Evolutionary conservation across 2,113 vertebrate species (phyloP).

Genomic region (Antennarius striatus): DNA sequence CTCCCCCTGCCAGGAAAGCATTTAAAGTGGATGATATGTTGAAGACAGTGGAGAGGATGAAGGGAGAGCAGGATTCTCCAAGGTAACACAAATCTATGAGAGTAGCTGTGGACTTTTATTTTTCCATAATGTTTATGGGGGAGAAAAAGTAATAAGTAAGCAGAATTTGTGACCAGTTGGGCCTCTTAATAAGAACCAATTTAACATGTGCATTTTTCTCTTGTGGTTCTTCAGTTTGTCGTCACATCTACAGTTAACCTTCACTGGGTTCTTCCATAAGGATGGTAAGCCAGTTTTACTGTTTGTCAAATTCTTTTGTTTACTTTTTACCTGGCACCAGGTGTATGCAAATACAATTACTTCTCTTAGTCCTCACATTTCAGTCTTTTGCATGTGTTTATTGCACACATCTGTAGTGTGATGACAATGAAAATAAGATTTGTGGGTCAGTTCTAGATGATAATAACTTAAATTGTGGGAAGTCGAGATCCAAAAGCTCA

Average conservation of each 20-base stretch:
- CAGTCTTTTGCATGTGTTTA: no score
- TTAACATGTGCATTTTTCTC: conserved; percentile 15
- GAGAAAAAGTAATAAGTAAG: background rate
- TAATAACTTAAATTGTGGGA: no score
- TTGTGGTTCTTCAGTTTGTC: conserved; percentile 84
- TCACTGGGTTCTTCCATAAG: conserved; percentile 99
- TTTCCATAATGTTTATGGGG: background rate
- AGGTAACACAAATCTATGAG: conserved; percentile 78
- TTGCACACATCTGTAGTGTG: no score
- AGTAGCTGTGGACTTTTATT: background rate
- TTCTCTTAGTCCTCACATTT: no score
- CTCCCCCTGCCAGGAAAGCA: conserved; percentile 83
- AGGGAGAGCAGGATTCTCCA: conserved; percentile 95
- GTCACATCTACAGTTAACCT: conserved; percentile 97
- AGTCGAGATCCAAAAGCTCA: no score
- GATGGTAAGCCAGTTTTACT: conserved; percentile 84
- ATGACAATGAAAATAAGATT: no score
- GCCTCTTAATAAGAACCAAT: background rate
- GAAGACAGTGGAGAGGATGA: conserved; percentile 94
- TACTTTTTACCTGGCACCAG: background rate
- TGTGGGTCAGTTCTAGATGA: no score
- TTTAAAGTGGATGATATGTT: conserved; percentile 98
- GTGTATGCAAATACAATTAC: no score
- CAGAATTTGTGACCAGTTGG: background rate
- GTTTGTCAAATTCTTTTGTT: no score